Percentiles rank a stretch among this genome's conserved stretches.
phyloP scores from a whole-genome alignment of 2,113 vertebrate species.

The Osmerus mordax region DNA sequence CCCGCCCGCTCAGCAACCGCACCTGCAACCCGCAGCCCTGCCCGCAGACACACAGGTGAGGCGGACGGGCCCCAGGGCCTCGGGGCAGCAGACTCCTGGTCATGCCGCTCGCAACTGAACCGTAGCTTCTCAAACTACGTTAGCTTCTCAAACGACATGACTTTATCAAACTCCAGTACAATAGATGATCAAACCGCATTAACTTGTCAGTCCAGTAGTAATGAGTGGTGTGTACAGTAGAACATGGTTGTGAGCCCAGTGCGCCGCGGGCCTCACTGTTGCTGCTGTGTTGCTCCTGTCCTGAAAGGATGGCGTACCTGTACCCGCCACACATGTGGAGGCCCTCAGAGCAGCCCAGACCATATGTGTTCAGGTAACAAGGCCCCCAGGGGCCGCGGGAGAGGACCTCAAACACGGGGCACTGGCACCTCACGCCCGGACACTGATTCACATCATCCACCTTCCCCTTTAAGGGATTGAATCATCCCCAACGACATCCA shows the following conservation, averaged over 20 bases:
- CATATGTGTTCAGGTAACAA: constrained; percentile 80
- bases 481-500: background rate
- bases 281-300: constrained; percentile 71
- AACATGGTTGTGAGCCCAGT: too few species aligned
- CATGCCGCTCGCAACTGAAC: too few species aligned
- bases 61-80: background rate
- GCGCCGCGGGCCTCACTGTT: constrained; percentile 28
- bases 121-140: too few species aligned
- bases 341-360: constrained; percentile 59
- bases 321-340: constrained; percentile 79
- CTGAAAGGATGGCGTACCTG: constrained; percentile 84
- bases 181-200: too few species aligned
- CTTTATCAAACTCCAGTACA: too few species aligned
- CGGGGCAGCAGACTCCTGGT: too few species aligned
- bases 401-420: constrained; percentile 46
- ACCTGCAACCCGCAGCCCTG: constrained; percentile 85
- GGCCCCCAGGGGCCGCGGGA: constrained; percentile 25
- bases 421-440: background rate
- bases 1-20: constrained; percentile 74
- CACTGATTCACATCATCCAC: background rate
- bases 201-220: too few species aligned
- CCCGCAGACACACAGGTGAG: constrained; percentile 82
- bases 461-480: background rate
- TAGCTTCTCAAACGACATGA: too few species aligned
- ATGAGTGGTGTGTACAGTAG: too few species aligned